These are phyloP conservation scores for Chloromyia formosa DNA, from an alignment of 2,888 invertebrate genomes.

Conservation along the genomic window DNA sequence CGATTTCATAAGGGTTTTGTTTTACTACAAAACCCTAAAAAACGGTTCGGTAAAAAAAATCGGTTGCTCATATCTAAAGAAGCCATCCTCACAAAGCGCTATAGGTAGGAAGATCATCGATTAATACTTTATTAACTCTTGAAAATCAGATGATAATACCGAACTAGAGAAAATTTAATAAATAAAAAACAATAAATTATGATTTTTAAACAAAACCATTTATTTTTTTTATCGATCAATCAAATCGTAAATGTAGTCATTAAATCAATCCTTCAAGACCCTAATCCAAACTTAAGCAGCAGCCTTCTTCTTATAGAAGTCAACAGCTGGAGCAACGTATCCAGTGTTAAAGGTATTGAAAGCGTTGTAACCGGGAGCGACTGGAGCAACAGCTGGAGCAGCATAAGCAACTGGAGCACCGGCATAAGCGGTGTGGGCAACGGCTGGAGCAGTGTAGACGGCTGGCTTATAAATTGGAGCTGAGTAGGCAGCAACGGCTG, in stretches of 20 bases:
- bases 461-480: background rate
- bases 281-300: background rate
- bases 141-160: no score
- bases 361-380: background rate
- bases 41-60: no score
- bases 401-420: background rate
- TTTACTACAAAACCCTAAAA: no score
- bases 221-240: background rate
- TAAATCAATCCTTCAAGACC: background rate
- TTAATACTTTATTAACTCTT: no score
- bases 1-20: no score
- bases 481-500: background rate
- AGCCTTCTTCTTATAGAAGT: constrained; percentile 1
- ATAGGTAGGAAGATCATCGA: no score
- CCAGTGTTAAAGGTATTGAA: background rate
- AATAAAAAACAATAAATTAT: no score
- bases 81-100: no score
- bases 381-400: constrained; percentile 7
- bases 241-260: background rate
- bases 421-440: background rate
- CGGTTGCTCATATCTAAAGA: no score
- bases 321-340: constrained; percentile 14
- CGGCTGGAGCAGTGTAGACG: background rate
- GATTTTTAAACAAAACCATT: no score
- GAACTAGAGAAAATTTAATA: no score